Evolutionary conservation across 2,888 invertebrate species (phyloP).

Genomic region (Tromatobia lineatoria): DNA sequence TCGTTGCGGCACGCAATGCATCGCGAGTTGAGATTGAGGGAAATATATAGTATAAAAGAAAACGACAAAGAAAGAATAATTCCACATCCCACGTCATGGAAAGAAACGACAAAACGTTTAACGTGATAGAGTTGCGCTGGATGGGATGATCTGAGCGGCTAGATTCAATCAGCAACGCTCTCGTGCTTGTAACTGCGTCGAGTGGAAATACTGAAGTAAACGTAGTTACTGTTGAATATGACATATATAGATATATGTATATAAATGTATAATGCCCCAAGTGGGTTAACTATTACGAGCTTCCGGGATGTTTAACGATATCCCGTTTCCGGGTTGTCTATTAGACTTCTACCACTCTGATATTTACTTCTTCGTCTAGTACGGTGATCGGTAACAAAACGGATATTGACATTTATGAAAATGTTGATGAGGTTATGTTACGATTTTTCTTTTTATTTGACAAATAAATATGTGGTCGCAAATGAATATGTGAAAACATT

Average conservation of each 20-base stretch:
- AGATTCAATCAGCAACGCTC: constrained; percentile 52
- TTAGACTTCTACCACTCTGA: not conserved
- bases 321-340: constrained; percentile 36
- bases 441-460: not conserved
- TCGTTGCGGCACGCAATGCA: constrained; percentile 48
- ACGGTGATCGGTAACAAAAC: not conserved
- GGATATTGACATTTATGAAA: not conserved
- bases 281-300: constrained; percentile 43
- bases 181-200: constrained; percentile 20
- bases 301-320: constrained; percentile 53
- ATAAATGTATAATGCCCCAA: constrained; percentile 15
- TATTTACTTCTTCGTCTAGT: not conserved
- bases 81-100: constrained; percentile 22
- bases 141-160: constrained; percentile 45
- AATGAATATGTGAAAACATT: too few relatives aligned
- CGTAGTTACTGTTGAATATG: constrained; percentile 26
- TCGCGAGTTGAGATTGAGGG: constrained; percentile 17
- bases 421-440: not conserved
- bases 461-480: too few relatives aligned
- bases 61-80: constrained; percentile 13
- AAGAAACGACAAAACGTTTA: constrained; percentile 19
- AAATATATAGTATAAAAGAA: constrained; percentile 11
- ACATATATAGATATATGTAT: not conserved
- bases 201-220: constrained; percentile 41
- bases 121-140: constrained; percentile 34